Evolutionary conservation across 2,888 invertebrate species (phyloP).

Genomic region (Linnaemya vulpina): DNA sequence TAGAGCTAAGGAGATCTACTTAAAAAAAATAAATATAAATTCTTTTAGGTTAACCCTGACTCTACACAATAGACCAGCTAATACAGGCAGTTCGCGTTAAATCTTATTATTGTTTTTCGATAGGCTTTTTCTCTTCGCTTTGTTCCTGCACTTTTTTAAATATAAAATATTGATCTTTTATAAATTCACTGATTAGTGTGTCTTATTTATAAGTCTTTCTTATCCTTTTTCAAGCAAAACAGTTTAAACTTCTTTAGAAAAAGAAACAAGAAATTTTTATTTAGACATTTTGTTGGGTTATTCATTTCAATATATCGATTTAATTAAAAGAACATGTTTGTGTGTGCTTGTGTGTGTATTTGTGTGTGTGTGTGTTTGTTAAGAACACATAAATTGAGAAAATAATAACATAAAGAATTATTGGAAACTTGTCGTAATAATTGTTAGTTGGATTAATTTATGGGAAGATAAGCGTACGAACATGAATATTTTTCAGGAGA

Average conservation of each 20-base stretch:
- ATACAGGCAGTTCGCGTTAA: too few relatives aligned
- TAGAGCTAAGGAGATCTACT: too few relatives aligned
- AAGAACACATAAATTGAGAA: not conserved
- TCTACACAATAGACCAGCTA: too few relatives aligned
- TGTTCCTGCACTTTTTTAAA: too few relatives aligned
- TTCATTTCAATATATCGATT: conserved; percentile 22
- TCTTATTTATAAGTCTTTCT: too few relatives aligned
- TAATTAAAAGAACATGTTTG: conserved; percentile 52
- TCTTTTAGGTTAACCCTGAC: too few relatives aligned
- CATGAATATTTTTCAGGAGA: not conserved
- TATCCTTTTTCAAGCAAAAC: too few relatives aligned
- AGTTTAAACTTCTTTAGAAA: not conserved
- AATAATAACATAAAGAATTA: conserved; percentile 36
- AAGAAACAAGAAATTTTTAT: not conserved
- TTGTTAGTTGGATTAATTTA: conserved; percentile 55
- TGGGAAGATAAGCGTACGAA: conserved; percentile 41
- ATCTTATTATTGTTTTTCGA: too few relatives aligned
- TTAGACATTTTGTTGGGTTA: conserved; percentile 14
- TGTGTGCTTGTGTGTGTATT: not conserved
- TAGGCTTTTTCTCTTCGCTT: too few relatives aligned
- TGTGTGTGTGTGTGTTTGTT: not conserved
- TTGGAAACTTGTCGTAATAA: conserved; percentile 52
- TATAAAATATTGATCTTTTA: too few relatives aligned
- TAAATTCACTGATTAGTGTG: too few relatives aligned
- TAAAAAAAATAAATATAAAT: too few relatives aligned